These are phyloP conservation scores for Dendrolimus pini DNA, from an alignment of 2,888 invertebrate genomes.

Conservation along the genomic window DNA sequence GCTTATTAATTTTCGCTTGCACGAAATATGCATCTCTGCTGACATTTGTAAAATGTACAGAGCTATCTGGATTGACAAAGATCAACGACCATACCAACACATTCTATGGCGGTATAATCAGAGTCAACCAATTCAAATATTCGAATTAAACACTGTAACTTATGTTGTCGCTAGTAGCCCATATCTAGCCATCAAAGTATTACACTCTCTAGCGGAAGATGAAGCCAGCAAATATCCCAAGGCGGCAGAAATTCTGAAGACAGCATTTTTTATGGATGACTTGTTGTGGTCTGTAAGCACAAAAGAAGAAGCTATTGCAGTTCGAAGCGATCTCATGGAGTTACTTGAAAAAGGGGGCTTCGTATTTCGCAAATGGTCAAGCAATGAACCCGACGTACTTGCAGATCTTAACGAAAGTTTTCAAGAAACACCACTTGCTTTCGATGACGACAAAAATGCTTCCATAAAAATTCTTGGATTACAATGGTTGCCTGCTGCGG, in stretches of 20 bases:
- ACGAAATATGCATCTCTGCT: conserved; percentile 9
- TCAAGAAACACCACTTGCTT: conserved; percentile 1
- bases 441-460: not conserved
- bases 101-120: conserved; percentile 13
- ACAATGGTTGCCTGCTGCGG: not conserved
- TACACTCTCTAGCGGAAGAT: conserved; percentile 15
- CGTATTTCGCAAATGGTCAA: conserved; percentile 2
- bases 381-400: not conserved
- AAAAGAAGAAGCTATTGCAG: not conserved
- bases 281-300: conserved; percentile 2
- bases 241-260: conserved; percentile 5
- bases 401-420: not conserved
- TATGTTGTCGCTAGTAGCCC: conserved; percentile 9
- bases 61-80: conserved; percentile 4
- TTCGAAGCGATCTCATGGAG: not conserved
- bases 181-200: conserved; percentile 13
- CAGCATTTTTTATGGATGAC: conserved; percentile 8
- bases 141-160: conserved; percentile 11
- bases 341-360: not conserved
- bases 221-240: conserved; percentile 7
- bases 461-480: conserved; percentile 1
- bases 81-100: conserved; percentile 1
- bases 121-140: conserved; percentile 10
- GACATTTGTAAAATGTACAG: conserved; percentile 17
- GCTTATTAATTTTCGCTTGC: conserved; percentile 6